Conservation (phyloP, 2,797 vertebrate genomes). For the Heterohyrax brucei region DNA sequence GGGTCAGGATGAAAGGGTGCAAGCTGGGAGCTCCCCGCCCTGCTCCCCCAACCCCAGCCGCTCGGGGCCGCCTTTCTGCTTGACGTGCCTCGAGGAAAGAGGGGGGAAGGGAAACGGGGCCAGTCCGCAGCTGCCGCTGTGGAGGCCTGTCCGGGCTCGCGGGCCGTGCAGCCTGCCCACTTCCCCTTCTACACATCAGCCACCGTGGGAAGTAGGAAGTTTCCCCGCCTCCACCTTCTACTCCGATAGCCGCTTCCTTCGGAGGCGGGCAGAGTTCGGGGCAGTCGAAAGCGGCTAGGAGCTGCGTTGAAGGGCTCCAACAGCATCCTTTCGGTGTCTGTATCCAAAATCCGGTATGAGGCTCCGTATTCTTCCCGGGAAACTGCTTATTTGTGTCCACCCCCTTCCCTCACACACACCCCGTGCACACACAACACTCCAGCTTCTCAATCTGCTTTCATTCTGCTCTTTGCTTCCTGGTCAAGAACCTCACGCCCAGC, state of each 20-base stretch:
- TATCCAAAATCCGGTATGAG: background rate
- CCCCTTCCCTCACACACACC: background rate
- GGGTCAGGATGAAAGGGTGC: slow-evolving; percentile 63
- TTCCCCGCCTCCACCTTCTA: slow-evolving; percentile 68
- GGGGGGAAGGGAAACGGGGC: slow-evolving; percentile 68
- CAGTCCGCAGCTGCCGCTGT: slow-evolving; percentile 62
- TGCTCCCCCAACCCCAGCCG: slow-evolving; percentile 7
- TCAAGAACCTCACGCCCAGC: background rate
- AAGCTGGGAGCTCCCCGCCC: slow-evolving; percentile 61
- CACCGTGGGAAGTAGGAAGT: slow-evolving; percentile 77
- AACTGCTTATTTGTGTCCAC: background rate
- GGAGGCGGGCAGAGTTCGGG: background rate
- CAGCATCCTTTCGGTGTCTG: background rate
- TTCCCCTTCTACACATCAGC: background rate
- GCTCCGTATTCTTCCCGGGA: background rate
- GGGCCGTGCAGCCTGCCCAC: background rate
- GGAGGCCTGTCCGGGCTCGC: background rate
- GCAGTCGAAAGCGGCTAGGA: background rate
- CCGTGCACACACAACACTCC: background rate
- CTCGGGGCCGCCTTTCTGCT: slow-evolving; percentile 37
- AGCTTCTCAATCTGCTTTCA: background rate
- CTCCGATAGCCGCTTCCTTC: background rate
- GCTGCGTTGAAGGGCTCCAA: background rate
- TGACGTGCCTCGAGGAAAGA: slow-evolving; percentile 24
- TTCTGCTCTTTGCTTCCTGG: background rate